Conservation (phyloP, 2,113 vertebrate genomes). For the Odontophorus gujanensis region DNA sequence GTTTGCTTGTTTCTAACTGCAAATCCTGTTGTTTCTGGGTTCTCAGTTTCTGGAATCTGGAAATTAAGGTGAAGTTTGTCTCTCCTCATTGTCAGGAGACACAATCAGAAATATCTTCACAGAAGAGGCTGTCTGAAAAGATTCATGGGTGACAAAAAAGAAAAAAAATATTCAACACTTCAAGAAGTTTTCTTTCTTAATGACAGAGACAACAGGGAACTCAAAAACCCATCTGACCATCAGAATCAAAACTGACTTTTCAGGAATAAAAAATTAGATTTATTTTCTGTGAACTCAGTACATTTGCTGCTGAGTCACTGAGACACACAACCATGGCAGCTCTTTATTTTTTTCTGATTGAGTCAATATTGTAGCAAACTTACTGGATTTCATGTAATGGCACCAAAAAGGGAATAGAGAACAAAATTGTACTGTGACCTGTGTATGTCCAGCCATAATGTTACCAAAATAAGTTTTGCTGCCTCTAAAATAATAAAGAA, state of each 20-base stretch:
- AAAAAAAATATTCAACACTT: not conserved
- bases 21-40: not conserved
- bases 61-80: not conserved
- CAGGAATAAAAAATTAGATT: not conserved
- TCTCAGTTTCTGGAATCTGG: not conserved
- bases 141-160: not conserved
- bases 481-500: not conserved
- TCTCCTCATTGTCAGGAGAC: not conserved
- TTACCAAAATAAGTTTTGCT: not conserved
- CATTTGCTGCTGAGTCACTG: not conserved
- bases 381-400: constrained; percentile 7
- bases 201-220: rapidly evolving
- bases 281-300: not conserved
- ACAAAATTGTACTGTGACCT: not conserved
- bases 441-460: not conserved
- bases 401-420: not conserved
- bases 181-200: not conserved
- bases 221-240: not conserved
- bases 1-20: not conserved
- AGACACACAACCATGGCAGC: not conserved
- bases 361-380: not conserved
- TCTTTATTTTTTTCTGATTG: not conserved
- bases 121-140: not conserved
- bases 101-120: not conserved
- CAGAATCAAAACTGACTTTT: not conserved